phyloP scores from a whole-genome alignment of 2,888 invertebrate species.

The Synanthedon myopaeformis region DNA sequence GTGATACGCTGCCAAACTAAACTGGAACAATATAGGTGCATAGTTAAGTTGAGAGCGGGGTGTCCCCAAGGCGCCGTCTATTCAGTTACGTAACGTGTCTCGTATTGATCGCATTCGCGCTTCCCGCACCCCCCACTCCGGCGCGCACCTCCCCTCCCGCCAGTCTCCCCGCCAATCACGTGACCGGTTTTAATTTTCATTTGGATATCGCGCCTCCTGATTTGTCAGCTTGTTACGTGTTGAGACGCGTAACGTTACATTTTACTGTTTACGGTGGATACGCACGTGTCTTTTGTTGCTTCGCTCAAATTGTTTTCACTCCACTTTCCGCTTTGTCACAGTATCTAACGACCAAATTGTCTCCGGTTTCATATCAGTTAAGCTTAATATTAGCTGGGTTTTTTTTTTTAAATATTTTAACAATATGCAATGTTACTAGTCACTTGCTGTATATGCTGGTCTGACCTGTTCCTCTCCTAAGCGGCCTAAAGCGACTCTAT shows the following conservation, averaged over 20 bases:
- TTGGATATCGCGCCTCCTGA: conserved; percentile 41
- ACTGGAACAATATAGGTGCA: too few relatives aligned
- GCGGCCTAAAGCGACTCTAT: too few relatives aligned
- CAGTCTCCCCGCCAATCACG: conserved; percentile 35
- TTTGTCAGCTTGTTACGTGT: conserved; percentile 42
- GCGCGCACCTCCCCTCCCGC: conserved; percentile 6
- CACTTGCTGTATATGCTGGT: too few relatives aligned
- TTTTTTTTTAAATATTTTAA: too few relatives aligned
- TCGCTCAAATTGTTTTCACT: not conserved
- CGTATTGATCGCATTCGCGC: conserved; percentile 42
- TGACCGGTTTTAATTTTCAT: conserved; percentile 56
- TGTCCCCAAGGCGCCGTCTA: conserved; percentile 33
- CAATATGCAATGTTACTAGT: too few relatives aligned
- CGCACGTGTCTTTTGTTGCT: conserved; percentile 3
- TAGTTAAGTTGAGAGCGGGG: not conserved
- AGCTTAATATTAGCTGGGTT: too few relatives aligned
- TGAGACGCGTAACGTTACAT: conserved; percentile 14
- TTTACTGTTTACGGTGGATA: not conserved
- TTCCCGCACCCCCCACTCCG: conserved; percentile 11
- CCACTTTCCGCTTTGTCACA: too few relatives aligned
- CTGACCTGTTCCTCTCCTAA: too few relatives aligned
- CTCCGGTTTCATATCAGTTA: too few relatives aligned
- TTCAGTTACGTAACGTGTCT: conserved; percentile 30
- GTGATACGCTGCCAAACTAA: too few relatives aligned
- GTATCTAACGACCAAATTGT: too few relatives aligned